Conservation (phyloP, 1,140 invertebrate genomes). For the Oedothorax gibbosus region DNA sequence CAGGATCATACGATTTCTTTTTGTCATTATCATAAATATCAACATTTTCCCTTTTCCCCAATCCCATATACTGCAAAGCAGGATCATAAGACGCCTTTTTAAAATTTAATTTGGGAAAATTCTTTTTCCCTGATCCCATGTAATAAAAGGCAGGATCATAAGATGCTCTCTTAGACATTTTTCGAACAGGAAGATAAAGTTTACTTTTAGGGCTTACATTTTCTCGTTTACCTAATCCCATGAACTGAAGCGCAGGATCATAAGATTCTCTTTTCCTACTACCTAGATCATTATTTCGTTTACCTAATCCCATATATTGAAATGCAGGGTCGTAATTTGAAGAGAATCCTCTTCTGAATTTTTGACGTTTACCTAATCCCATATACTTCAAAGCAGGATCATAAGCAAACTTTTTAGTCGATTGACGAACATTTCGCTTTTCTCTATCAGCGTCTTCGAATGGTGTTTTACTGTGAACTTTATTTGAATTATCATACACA, state of each 20-base stretch:
- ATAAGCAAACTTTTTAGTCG: background rate
- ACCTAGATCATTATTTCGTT: slow-evolving; percentile 9
- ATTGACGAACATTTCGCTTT: slow-evolving; percentile 2
- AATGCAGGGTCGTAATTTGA: slow-evolving; percentile 5
- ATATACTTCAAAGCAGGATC: slow-evolving; percentile 10
- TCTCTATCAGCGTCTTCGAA: background rate
- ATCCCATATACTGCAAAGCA: slow-evolving; percentile 30
- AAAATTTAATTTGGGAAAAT: background rate
- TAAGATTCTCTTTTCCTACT: background rate
- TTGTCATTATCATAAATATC: too few species aligned
- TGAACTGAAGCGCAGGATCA: slow-evolving; percentile 20
- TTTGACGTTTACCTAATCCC: slow-evolving; percentile 11
- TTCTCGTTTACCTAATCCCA: slow-evolving; percentile 31
- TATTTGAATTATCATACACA: too few species aligned
- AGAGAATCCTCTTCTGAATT: background rate
- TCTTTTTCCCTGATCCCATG: slow-evolving; percentile 37
- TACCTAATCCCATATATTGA: slow-evolving; percentile 34
- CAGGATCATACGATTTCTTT: slow-evolving; percentile 10
- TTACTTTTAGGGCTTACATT: background rate
- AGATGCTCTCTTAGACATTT: background rate
- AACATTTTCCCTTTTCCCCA: slow-evolving; percentile 14
- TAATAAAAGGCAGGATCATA: slow-evolving; percentile 45
- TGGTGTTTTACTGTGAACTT: background rate
- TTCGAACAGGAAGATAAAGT: slow-evolving; percentile 22
- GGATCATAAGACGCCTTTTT: slow-evolving; percentile 26